Evolutionary conservation across 2,113 vertebrate species (phyloP).

Genomic region (Peromyscus leucopus): DNA sequence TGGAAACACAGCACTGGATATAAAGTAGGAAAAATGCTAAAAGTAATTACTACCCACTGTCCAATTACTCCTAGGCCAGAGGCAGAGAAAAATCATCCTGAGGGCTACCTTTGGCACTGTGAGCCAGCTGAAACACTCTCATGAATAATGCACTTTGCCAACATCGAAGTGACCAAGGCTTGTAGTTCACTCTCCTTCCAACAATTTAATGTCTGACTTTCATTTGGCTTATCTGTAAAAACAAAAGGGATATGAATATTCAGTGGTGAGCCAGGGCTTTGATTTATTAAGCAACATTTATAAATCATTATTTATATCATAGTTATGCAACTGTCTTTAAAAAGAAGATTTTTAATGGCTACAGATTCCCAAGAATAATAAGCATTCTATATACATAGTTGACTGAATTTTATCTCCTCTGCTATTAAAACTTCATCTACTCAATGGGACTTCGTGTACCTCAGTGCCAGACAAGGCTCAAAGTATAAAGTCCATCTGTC

Average conservation of each 20-base stretch:
- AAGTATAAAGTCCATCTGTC: constrained; percentile 73
- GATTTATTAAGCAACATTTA: constrained; percentile 74
- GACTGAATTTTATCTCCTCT: constrained; percentile 61
- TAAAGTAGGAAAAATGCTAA: constrained; percentile 54
- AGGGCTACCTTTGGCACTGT: constrained; percentile 72
- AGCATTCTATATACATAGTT: constrained; percentile 40
- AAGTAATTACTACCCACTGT: constrained; percentile 72
- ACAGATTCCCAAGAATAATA: constrained; percentile 39
- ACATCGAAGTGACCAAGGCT: constrained; percentile 65
- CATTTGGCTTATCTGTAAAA: constrained; percentile 76
- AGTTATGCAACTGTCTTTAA: constrained; percentile 69
- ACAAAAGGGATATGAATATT: constrained; percentile 68
- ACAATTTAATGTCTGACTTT: constrained; percentile 78
- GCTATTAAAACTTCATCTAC: constrained; percentile 61
- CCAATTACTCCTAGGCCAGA: constrained; percentile 64
- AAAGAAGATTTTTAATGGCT: constrained; percentile 60
- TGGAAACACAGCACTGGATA: not conserved
- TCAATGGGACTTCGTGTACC: constrained; percentile 54
- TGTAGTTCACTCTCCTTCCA: constrained; percentile 76
- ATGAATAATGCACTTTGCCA: constrained; percentile 78
- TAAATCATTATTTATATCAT: constrained; percentile 71
- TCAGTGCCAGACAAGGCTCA: constrained; percentile 63
- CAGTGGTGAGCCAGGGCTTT: constrained; percentile 68
- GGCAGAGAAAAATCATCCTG: constrained; percentile 61
- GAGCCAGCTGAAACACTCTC: constrained; percentile 56